Percentiles rank a stretch among this genome's conserved stretches.
These are phyloP conservation scores for Macheiramphus alcinus DNA, from an alignment of 2,113 vertebrate species.

Conservation along the genomic window DNA sequence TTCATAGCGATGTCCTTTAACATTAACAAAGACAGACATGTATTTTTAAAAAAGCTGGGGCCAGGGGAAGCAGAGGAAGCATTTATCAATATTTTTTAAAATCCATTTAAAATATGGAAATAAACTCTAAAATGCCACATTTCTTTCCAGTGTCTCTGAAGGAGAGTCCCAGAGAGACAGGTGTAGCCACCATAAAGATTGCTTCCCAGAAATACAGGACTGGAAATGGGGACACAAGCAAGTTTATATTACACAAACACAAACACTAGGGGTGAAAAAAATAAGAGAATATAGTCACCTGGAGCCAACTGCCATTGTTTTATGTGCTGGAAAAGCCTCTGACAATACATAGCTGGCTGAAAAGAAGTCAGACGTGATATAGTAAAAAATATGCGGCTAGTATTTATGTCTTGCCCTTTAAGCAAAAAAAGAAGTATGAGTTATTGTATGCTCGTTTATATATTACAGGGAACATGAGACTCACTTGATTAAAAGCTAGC, in stretches of 20 bases:
- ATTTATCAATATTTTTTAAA: not conserved
- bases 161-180: not conserved
- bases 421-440: not conserved
- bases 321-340: not conserved
- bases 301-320: not conserved
- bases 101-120: not conserved
- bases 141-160: not conserved
- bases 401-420: not conserved
- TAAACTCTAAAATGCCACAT: not conserved
- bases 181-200: not conserved
- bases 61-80: not conserved
- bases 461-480: slow-evolving; percentile 7
- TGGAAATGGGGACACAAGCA: not conserved
- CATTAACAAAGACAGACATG: not conserved
- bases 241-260: not conserved
- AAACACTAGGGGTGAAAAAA: not conserved
- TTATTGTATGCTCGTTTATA: not conserved
- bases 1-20: not conserved
- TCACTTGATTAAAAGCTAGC: slow-evolving; percentile 36
- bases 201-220: not conserved
- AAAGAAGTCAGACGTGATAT: not conserved
- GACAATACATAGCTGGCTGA: not conserved
- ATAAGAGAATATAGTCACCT: not conserved
- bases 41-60: not conserved
- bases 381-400: not conserved